A percentile compares a stretch with the other conserved stretches of the same genome.
Evolutionary conservation across 2,888 invertebrate species (phyloP).

Genomic region (Mythimna impura): DNA sequence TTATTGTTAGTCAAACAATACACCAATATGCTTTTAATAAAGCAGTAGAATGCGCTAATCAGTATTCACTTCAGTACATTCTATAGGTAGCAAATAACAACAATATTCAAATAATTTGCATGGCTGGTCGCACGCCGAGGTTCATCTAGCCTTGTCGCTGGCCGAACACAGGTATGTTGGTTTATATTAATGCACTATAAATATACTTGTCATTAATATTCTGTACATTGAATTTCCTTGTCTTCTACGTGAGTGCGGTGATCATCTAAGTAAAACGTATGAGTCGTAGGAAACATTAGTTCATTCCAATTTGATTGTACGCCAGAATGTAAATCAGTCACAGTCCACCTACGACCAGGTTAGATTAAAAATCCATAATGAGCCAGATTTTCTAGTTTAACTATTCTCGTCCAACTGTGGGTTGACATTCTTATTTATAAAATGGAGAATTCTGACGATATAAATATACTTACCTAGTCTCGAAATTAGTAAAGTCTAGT

Average conservation of each 20-base stretch:
- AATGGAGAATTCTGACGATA: not conserved
- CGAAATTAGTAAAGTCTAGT: not conserved
- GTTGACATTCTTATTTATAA: constrained; percentile 20
- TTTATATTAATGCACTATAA: constrained; percentile 51
- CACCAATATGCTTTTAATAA: not conserved
- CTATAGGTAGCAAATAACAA: constrained; percentile 31
- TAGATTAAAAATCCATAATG: constrained; percentile 33
- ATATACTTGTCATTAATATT: constrained; percentile 63
- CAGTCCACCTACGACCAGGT: constrained; percentile 24
- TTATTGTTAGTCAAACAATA: constrained; percentile 7
- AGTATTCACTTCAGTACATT: constrained; percentile 16
- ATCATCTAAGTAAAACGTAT: constrained; percentile 30
- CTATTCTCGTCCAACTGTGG: constrained; percentile 8
- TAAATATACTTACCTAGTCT: not conserved
- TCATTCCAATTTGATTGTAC: constrained; percentile 45
- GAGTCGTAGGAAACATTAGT: constrained; percentile 40
- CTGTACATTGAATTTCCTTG: constrained; percentile 62
- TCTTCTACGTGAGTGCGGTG: constrained; percentile 42
- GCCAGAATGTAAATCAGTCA: constrained; percentile 52
- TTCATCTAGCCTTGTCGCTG: constrained; percentile 53
- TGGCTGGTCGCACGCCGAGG: constrained; percentile 44
- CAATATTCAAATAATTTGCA: constrained; percentile 62
- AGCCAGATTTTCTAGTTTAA: constrained; percentile 40
- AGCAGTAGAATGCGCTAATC: not conserved
- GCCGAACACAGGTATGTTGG: constrained; percentile 56